phyloP scores from a whole-genome alignment of 2,797 vertebrate species.

The Dromococcyx pavoninus region DNA sequence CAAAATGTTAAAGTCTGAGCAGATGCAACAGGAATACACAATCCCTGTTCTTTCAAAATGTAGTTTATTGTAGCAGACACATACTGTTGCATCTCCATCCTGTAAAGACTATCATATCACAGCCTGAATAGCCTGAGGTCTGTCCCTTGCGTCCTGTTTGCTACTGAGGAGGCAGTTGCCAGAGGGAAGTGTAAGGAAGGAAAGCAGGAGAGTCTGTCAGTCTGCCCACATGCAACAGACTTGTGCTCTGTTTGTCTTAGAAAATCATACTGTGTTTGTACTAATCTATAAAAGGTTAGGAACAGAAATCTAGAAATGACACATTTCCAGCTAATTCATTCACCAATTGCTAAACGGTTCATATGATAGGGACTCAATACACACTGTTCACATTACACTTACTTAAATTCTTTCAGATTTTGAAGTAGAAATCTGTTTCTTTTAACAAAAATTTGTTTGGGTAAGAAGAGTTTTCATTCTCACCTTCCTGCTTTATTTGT shows the following conservation, averaged over 20 bases:
- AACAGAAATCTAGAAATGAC: not conserved
- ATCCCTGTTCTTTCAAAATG: not conserved
- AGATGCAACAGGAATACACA: not conserved
- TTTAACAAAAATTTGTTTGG: not conserved
- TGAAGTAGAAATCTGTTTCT: not conserved
- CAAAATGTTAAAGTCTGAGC: not conserved
- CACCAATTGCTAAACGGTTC: not conserved
- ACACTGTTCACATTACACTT: not conserved
- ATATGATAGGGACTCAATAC: not conserved
- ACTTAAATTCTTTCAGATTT: not conserved
- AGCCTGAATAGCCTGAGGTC: not conserved
- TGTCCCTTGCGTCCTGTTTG: fast-evolving
- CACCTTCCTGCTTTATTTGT: conserved; percentile 29
- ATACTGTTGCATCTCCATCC: not conserved
- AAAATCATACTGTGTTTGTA: not conserved
- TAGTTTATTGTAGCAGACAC: not conserved
- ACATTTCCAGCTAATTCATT: not conserved
- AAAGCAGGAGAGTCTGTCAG: not conserved
- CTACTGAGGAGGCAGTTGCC: not conserved
- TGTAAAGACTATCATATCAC: not conserved
- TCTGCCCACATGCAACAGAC: not conserved
- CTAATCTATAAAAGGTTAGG: not conserved
- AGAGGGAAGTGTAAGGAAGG: not conserved
- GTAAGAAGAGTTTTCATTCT: not conserved
- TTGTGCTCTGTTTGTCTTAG: not conserved